A percentile compares a stretch with the other conserved stretches of the same genome.
These are phyloP conservation scores for Xenopus laevis DNA, from an alignment of 2,113 vertebrate genomes.

Conservation along the genomic window DNA sequence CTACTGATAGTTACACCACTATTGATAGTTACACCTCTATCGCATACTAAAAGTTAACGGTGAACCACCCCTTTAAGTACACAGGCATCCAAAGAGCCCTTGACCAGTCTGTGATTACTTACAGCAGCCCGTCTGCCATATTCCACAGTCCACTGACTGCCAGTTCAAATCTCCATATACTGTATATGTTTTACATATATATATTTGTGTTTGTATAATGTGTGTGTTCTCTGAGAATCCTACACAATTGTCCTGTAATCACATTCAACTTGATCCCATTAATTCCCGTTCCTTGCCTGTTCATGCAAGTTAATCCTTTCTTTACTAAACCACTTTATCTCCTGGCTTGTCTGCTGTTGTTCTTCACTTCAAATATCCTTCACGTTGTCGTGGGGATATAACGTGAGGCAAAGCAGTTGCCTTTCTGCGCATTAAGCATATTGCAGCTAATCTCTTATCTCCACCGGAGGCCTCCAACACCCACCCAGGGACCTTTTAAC, in stretches of 20 bases:
- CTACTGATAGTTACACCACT: too few relatives aligned
- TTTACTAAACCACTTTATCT: slow-evolving; percentile 6
- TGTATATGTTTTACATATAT: too few relatives aligned
- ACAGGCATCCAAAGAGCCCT: too few relatives aligned
- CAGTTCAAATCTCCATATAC: too few relatives aligned
- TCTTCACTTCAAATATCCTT: neutral
- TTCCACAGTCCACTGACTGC: too few relatives aligned
- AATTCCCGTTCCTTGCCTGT: neutral
- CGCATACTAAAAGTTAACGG: too few relatives aligned
- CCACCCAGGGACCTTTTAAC: slow-evolving; percentile 18
- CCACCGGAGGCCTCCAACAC: neutral
- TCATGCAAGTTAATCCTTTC: neutral
- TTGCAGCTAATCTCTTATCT: slow-evolving; percentile 14
- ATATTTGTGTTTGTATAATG: neutral
- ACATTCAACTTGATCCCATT: neutral
- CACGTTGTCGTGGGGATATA: neutral
- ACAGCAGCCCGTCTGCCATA: too few relatives aligned
- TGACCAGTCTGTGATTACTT: too few relatives aligned
- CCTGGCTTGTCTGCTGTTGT: neutral
- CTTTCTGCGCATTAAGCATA: slow-evolving; percentile 8
- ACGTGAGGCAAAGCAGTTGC: slow-evolving; percentile 2
- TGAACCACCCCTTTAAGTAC: too few relatives aligned
- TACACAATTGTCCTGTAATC: too few relatives aligned
- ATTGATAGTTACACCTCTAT: too few relatives aligned
- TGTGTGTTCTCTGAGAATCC: too few relatives aligned